Conservation (phyloP, 2,113 vertebrate species). For the Paramormyrops kingsleyae region DNA sequence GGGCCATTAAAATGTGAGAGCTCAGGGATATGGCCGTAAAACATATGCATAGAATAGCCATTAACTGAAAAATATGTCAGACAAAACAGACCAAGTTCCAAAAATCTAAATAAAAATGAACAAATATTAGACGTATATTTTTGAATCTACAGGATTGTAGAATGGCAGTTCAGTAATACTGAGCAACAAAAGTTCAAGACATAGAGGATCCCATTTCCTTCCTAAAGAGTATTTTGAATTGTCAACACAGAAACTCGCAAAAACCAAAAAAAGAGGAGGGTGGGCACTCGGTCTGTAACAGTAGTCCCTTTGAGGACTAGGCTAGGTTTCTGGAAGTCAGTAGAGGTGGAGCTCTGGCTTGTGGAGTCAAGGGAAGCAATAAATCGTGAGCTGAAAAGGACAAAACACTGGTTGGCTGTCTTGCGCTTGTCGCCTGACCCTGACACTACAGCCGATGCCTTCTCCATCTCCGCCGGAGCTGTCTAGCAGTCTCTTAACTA, state of each 20-base stretch:
- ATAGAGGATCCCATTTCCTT: not conserved
- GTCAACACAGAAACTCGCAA: not conserved
- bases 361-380: conserved; percentile 12
- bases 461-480: not conserved
- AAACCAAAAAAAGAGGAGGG: not conserved
- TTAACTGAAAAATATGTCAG: not conserved
- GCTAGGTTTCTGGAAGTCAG: not conserved
- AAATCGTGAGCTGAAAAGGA: conserved; percentile 14
- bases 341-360: not conserved
- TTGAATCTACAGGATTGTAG: not conserved
- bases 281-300: not conserved
- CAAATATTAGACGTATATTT: not conserved
- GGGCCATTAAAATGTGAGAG: not conserved
- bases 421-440: conserved; percentile 3
- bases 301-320: conserved; percentile 13
- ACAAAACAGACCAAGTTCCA: not conserved
- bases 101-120: not conserved
- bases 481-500: not conserved
- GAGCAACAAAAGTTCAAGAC: not conserved
- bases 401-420: conserved; percentile 5
- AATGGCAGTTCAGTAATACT: not conserved
- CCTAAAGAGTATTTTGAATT: not conserved
- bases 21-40: not conserved
- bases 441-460: not conserved
- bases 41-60: not conserved